Base-by-base conservation (phyloP, 2,797 vertebrate genomes). In the Macropus fuliginosus region DNA sequence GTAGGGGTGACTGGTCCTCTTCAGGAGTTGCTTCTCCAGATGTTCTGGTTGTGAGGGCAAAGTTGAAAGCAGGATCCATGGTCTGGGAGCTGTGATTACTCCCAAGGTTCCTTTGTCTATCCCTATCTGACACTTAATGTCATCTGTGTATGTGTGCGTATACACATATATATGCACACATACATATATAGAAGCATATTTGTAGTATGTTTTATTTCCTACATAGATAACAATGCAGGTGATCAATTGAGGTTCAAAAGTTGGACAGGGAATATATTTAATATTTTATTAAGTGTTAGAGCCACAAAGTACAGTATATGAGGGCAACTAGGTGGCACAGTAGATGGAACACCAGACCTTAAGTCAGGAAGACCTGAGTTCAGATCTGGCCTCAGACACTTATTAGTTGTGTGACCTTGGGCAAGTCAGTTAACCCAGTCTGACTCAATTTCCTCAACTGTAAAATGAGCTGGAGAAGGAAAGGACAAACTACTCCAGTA, bases 161-260 rank as follows among this genome's bases (percentile, higher is more conserved):
- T 9, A 57, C 29, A 2, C 1, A 9, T 62, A 16, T 34, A 34
- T n/a, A 31, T 34, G 2, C 18, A 31, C 13, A 10, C 21, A 13
- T 34, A 34, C 1, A 8, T 40, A 81, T 81, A 8, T n/a, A 1
- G n/a, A 81, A 81, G n/a, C n/a, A 81, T 10, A 40, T 81, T 21
- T 24, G 18, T 46, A 24, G n/a, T 24, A 81, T 81, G n/a, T 66
- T n/a, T 87, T 92, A 81, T 46, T 92, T 56, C 6, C 55, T 93
- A 94, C 94, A 40, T n/a, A 89, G 87, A 90, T 91, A 90, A 94
- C n/a, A 94, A 1, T 56, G 13, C 90, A 92, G 13, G 29, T 3
- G 1, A 91, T 95, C 81, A 54, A 0, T 56, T 94, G n/a, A 81
- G 13, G 6, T 90, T 59, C 91, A 90, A 52, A 66, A 56, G 74